Evolutionary conservation across 1,140 invertebrate genomes (phyloP).

Genomic region (Centruroides sculpturatus): DNA sequence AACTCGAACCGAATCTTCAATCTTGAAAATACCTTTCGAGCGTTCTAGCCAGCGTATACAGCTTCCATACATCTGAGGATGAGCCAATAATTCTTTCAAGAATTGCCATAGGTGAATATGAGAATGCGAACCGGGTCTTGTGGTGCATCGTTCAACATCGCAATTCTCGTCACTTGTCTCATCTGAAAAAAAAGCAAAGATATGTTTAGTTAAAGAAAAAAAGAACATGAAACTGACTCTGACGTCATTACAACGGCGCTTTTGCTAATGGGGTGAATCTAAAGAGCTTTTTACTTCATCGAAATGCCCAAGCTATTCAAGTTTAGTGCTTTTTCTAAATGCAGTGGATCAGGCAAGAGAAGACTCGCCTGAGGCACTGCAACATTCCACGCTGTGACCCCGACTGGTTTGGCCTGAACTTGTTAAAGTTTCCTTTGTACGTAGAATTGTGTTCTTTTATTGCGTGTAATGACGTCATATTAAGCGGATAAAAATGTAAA

Average conservation of each 20-base stretch:
- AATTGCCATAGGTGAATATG: conserved; percentile 99
- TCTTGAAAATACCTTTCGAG: conserved; percentile 91
- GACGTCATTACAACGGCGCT: too few species aligned
- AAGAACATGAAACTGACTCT: too few species aligned
- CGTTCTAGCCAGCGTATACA: conserved; percentile 95
- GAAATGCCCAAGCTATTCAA: too few species aligned
- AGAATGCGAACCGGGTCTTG: conserved; percentile 43
- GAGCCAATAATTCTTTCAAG: conserved; percentile 81
- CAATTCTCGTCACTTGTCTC: conserved; percentile 25
- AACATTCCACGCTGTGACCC: not conserved
- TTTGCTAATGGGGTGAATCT: too few species aligned
- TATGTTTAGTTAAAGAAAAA: too few species aligned
- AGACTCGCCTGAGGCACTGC: not conserved
- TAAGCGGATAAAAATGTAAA: too few species aligned
- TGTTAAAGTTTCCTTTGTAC: not conserved
- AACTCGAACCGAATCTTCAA: conserved; percentile 92
- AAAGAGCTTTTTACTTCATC: too few species aligned
- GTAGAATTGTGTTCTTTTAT: not conserved
- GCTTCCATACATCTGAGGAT: conserved; percentile 68
- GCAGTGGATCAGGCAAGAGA: not conserved
- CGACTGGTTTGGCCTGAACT: not conserved
- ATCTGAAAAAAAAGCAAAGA: conserved; percentile 29
- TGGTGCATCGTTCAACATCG: conserved; percentile 26
- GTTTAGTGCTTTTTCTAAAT: not conserved
- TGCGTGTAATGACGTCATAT: not conserved